Conservation (phyloP, 2,113 vertebrate genomes). For the Notarius quadriscutis region DNA sequence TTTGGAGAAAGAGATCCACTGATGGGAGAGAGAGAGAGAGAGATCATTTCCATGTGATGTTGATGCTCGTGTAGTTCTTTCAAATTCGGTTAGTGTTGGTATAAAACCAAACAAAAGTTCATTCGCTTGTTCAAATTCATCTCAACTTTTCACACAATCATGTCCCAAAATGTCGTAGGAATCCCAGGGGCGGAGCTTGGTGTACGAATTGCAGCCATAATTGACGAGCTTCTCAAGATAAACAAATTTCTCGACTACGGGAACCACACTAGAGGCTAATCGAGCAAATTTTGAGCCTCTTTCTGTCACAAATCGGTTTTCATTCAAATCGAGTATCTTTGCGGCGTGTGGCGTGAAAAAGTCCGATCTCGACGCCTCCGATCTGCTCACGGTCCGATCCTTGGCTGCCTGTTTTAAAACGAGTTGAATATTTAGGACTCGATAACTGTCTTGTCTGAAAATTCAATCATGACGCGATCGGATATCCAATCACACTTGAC, state of each 20-base stretch:
- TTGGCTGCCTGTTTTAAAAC: not conserved
- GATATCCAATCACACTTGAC: not conserved
- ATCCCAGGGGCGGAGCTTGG: not conserved
- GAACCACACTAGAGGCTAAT: not conserved
- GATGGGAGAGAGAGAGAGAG: slow-evolving; percentile 3
- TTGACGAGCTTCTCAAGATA: not conserved
- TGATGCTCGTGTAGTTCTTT: not conserved
- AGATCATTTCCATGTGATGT: not conserved
- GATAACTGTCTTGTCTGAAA: not conserved
- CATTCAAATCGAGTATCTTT: not conserved
- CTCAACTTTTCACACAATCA: not conserved
- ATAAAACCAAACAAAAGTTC: not conserved
- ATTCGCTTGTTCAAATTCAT: not conserved
- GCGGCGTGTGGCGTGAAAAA: not conserved
- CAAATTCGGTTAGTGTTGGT: not conserved
- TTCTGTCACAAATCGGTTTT: not conserved
- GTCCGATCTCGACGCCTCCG: not conserved
- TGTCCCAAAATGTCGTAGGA: not conserved
- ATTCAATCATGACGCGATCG: not conserved
- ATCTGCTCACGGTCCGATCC: not conserved
- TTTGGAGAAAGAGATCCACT: slow-evolving; percentile 51
- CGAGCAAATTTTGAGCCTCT: not conserved
- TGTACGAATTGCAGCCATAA: not conserved
- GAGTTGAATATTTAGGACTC: not conserved
- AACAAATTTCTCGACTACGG: not conserved